A percentile compares a stretch with the other conserved stretches of the same genome.
Conservation (phyloP, 2,888 invertebrate species). For the Melanargia galathea region DNA sequence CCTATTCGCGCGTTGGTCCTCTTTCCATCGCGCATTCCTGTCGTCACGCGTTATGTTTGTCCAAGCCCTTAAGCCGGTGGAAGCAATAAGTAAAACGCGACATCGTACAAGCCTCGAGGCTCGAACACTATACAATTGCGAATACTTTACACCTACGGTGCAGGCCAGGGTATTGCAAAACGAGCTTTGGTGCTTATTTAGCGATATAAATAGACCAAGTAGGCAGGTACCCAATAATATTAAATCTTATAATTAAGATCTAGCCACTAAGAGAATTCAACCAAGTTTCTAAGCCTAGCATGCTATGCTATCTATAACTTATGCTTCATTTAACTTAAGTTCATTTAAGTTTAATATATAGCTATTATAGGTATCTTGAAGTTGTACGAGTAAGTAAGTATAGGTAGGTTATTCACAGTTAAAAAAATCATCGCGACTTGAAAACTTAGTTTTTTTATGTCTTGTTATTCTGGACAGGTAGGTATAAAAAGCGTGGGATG, state of each 20-base stretch:
- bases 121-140: slow-evolving; percentile 35
- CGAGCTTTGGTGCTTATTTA: slow-evolving; percentile 28
- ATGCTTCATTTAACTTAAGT: no score
- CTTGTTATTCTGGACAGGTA: background rate
- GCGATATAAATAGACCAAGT: slow-evolving; percentile 30
- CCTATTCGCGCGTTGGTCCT: no score
- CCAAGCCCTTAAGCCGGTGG: slow-evolving; percentile 36
- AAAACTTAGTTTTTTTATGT: background rate
- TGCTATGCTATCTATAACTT: no score
- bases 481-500: background rate
- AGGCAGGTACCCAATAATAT: no score
- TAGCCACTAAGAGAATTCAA: background rate
- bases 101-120: slow-evolving; percentile 44
- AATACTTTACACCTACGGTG: slow-evolving; percentile 39
- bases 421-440: background rate
- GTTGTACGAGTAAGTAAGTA: no score
- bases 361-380: no score
- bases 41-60: background rate
- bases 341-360: no score
- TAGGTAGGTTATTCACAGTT: background rate
- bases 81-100: slow-evolving; percentile 55
- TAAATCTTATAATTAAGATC: slow-evolving; percentile 5
- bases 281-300: no score
- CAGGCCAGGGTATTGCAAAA: slow-evolving; percentile 32
- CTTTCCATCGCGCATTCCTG: background rate